phyloP scores from a whole-genome alignment of 2,113 vertebrate genomes.

The Urocynchramus pylzowi region DNA sequence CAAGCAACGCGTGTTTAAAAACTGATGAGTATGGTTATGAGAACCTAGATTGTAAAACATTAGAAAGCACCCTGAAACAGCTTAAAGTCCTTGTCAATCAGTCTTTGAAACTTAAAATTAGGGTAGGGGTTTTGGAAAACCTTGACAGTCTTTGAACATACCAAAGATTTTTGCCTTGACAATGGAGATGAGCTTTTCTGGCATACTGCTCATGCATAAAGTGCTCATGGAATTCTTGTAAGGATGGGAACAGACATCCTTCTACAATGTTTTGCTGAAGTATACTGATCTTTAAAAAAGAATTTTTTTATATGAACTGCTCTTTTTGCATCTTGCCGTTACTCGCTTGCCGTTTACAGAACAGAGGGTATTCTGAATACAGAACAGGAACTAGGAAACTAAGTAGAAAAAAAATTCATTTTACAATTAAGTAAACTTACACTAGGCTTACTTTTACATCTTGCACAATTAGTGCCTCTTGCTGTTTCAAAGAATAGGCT shows the following conservation, averaged over 20 bases:
- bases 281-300: constrained; percentile 14
- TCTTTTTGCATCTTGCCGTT: not conserved
- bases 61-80: not conserved
- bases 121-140: not conserved
- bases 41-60: not conserved
- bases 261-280: constrained; percentile 3
- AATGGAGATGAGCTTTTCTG: not conserved
- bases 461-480: not conserved
- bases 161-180: not conserved
- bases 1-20: not conserved
- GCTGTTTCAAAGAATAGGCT: not conserved
- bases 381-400: not conserved
- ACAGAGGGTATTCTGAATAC: not conserved
- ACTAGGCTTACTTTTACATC: not conserved
- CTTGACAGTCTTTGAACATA: not conserved
- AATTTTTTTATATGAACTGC: not conserved
- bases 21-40: not conserved
- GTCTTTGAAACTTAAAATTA: not conserved
- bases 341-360: not conserved
- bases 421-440: not conserved
- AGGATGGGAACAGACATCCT: not conserved
- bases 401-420: not conserved
- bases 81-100: not conserved
- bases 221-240: not conserved
- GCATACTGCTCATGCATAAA: not conserved